Evolutionary conservation across 2,113 vertebrate genomes (phyloP).

Genomic region (Podarcis raffonei): DNA sequence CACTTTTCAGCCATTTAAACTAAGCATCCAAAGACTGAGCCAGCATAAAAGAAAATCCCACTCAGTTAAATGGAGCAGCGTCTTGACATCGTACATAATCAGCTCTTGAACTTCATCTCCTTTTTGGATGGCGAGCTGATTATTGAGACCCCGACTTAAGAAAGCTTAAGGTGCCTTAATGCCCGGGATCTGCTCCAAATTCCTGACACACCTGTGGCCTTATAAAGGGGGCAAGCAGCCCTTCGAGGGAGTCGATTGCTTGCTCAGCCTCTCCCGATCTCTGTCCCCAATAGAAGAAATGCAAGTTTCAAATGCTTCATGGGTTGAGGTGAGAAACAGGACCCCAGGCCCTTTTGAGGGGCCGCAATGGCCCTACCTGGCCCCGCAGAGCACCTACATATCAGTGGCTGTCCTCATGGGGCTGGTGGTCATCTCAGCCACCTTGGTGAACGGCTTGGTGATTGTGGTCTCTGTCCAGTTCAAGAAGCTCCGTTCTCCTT

Average conservation of each 20-base stretch:
- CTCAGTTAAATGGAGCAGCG: constrained; percentile 49
- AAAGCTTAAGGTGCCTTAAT: constrained; percentile 54
- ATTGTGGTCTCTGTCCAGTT: constrained; percentile 59
- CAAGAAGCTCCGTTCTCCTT: constrained; percentile 57
- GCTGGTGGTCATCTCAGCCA: constrained; percentile 33
- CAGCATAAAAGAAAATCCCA: background rate
- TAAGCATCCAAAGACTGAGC: background rate
- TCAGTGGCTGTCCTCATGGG: constrained; percentile 63
- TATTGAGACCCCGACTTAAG: constrained; percentile 56
- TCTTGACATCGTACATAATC: constrained; percentile 9
- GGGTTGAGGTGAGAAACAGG: rapidly evolving
- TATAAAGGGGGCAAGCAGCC: constrained; percentile 48
- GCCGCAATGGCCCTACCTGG: constrained; percentile 72
- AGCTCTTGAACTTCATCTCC: constrained; percentile 44
- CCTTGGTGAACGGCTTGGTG: constrained; percentile 53
- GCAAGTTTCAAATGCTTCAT: background rate
- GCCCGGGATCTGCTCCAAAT: constrained; percentile 37
- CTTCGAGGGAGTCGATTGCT: background rate
- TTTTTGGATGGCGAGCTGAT: constrained; percentile 58
- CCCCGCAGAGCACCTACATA: constrained; percentile 34
- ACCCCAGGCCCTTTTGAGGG: constrained; percentile 61
- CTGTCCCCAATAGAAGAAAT: background rate
- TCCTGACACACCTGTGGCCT: background rate
- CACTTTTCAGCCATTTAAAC: background rate
- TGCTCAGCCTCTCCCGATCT: rapidly evolving